Conservation (phyloP, 1,140 invertebrate genomes). For the Notospermus geniculatus region DNA sequence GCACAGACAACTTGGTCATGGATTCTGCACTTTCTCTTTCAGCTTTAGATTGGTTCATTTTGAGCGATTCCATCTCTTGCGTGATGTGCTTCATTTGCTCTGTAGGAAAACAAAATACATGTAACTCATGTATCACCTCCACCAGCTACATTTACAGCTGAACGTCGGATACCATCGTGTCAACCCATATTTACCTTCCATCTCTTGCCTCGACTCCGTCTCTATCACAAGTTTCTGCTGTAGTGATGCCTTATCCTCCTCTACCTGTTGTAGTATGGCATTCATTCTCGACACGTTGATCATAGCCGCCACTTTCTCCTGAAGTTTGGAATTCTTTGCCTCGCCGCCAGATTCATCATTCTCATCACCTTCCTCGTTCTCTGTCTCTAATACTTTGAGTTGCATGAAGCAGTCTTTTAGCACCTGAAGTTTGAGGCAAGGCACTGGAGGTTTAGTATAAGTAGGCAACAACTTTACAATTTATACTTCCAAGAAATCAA, state of each 20-base stretch:
- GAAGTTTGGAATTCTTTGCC: slow-evolving; percentile 13
- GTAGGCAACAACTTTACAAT: too few species aligned
- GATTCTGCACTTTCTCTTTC: slow-evolving; percentile 78
- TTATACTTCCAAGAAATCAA: too few species aligned
- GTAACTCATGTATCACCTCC: too few species aligned
- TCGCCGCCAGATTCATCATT: slow-evolving; percentile 20
- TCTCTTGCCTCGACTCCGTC: slow-evolving; percentile 52
- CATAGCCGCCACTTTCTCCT: slow-evolving; percentile 45
- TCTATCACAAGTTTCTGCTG: slow-evolving; percentile 55
- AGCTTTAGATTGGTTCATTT: slow-evolving; percentile 63
- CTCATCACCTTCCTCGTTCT: slow-evolving; percentile 20
- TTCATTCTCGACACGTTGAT: slow-evolving; percentile 48
- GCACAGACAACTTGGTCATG: slow-evolving; percentile 76
- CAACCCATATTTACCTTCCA: too few species aligned
- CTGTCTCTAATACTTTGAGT: slow-evolving; percentile 42
- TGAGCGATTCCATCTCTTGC: slow-evolving; percentile 50
- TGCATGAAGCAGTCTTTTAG: slow-evolving; percentile 44
- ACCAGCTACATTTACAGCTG: too few species aligned
- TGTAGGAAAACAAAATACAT: slow-evolving; percentile 54
- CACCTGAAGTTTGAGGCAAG: neutral
- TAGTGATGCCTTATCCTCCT: slow-evolving; percentile 48
- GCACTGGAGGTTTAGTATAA: too few species aligned
- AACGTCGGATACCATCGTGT: too few species aligned
- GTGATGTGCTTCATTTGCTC: slow-evolving; percentile 50
- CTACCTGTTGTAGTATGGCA: slow-evolving; percentile 40